Evolutionary conservation across 1,140 invertebrate genomes (phyloP), one percentile per base, ranked within the genome.

Genomic region (Magallana gigas): DNA sequence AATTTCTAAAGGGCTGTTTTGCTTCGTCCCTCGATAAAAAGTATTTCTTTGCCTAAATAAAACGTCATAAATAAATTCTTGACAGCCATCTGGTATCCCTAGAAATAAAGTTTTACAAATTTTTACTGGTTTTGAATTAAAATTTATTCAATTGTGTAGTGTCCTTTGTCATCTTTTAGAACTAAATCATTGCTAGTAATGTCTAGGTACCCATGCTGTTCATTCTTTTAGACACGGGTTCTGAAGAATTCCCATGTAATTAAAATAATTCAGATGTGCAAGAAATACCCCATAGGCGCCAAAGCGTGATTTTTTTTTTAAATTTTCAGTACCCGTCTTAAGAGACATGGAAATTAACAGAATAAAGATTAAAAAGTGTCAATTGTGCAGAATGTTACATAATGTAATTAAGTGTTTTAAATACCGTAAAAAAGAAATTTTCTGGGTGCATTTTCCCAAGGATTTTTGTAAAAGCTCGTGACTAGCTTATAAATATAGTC

Each of bases 41-140:
- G 68, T 76, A 48, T 76, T 76, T 29, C 36, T 76, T 29, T 76
- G 8, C 23, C 0, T 29, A 12, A 29, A 36, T 48, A 29, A 76
- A 76, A 48, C 36, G 68, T 76, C 68, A 76, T 76, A 76, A 76
- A 76, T 76, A 76, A 76, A 76, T 76, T 76, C 68, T 29, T 29
- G 29, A 36, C 4, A 76, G 68, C 23, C 68, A 76, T 36, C 18
- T 76, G 29, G 18, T 29, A 29, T 29, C 68, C 23, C 23, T 29
- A 23, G 11, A 18, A 12, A 29, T 48, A 76, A 23, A 9, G 36
- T 76, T 76, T 36, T 29, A 29, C 29, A 36, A 76, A 18, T 14
- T 29, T 29, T 76, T 48, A 48, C 29, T 76, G 68, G 23, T 64
- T 64, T 16, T 64, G 60, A 64, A 18, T 64, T 64, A n/a, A 64